Base-by-base conservation (phyloP, 2,797 vertebrate species). In the Myotis planiceps region DNA sequence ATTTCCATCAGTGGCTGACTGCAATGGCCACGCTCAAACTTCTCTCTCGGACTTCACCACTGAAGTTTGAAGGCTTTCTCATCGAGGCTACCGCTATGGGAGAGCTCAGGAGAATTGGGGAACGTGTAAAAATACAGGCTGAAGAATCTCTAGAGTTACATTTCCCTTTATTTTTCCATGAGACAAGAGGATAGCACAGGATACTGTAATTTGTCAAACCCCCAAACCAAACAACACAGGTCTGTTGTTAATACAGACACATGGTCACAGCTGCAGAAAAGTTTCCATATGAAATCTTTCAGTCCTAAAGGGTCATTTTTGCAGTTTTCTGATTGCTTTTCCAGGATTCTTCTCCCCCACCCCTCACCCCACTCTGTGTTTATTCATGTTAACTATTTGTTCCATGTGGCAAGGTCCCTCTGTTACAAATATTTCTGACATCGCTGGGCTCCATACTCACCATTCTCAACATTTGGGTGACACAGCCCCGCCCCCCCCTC, bases 201-300 rank as follows among this genome's bases (percentile, higher is more conserved):
- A 97, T 96, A 96, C 74, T 96, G 96, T 97, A 96, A 88, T 98
- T 96, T 98, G 98, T 98, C 96, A 98, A 97, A 97, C 89, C 74
- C 90, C 84, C 92, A 90, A 98, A 96, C 97, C 95, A 97, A 98
- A 97, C 97, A 97, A 97, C 93, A 93, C 92, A 98, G 97, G 90
- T 98, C 98, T 98, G 98, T 97, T 98, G 98, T 98, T 98, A 98
- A 98, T 98, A 98, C 92, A 97, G 98, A 98, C 96, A 98, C 98
- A 97, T 96, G 97, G 96, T 97, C 98, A 98, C 98, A 98, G 98
- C 98, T 98, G 98, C 96, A 97, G 95, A 97, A 98, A 98, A 98
- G 92, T 98, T 98, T 98, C 98, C 98, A 97, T 90, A 96, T 75
- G 97, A 98, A 98, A 58, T 69, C 78, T 96, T 91, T 94, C 87